phyloP scores from a whole-genome alignment of 2,113 vertebrate species.

The Charina bottae region DNA sequence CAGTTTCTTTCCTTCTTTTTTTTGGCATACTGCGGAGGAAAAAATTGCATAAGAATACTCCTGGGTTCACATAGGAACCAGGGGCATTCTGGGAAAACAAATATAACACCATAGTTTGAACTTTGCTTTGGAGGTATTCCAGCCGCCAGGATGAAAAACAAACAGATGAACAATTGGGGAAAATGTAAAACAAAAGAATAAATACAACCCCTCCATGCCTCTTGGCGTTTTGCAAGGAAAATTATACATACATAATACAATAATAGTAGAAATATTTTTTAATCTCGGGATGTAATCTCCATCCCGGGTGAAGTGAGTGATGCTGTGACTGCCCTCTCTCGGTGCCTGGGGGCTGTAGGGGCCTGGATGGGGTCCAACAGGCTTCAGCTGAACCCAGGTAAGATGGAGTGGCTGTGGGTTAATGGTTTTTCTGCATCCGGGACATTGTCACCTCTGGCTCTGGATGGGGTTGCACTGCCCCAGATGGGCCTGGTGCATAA shows the following conservation, averaged over 20 bases:
- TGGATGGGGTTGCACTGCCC: too few relatives aligned
- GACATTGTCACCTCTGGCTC: too few relatives aligned
- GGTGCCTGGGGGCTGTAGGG: too few relatives aligned
- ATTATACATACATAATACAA: not conserved
- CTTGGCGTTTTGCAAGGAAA: not conserved
- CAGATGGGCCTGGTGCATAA: too few relatives aligned
- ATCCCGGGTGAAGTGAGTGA: too few relatives aligned
- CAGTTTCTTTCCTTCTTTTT: not conserved
- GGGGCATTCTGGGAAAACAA: not conserved
- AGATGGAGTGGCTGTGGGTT: too few relatives aligned
- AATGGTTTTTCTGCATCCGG: too few relatives aligned
- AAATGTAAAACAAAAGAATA: too few relatives aligned
- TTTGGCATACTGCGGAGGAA: not conserved
- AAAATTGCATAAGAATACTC: not conserved
- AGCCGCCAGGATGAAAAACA: not conserved
- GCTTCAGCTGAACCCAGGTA: too few relatives aligned
- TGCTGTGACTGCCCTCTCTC: too few relatives aligned
- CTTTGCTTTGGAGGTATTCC: not conserved
- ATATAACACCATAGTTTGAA: not conserved
- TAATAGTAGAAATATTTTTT: not conserved
- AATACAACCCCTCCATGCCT: not conserved
- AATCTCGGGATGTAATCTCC: too few relatives aligned
- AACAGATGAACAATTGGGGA: not conserved
- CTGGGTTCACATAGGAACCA: not conserved
- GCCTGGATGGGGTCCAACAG: too few relatives aligned